These are phyloP conservation scores for Zoanthus gigantus DNA, from an alignment of 92 coral and sea anemone species.

Conservation along the genomic window DNA sequence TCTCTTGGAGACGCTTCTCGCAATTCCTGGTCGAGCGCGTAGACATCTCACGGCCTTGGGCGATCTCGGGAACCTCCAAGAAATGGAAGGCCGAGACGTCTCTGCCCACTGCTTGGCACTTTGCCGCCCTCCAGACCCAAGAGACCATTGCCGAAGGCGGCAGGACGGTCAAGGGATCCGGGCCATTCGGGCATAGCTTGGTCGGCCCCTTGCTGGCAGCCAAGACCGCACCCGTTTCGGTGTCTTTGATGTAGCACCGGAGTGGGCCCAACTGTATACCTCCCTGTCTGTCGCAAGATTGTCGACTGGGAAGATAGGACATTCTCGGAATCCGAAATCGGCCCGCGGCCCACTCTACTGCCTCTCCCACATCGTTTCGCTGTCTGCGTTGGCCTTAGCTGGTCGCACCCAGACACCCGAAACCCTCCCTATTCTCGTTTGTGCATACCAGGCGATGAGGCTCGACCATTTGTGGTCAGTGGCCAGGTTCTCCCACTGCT, in stretches of 20 bases:
- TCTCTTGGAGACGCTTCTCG: conserved; percentile 14
- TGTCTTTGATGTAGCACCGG: conserved; percentile 47
- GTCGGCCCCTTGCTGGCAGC: conserved; percentile 38
- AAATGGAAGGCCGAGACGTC: conserved; percentile 2
- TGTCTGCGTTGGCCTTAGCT: too few species aligned
- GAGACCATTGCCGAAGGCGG: background rate
- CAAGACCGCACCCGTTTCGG: conserved; percentile 24
- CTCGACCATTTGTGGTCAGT: background rate
- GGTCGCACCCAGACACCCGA: background rate
- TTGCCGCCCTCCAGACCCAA: conserved; percentile 16
- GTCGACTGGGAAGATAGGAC: conserved; percentile 45
- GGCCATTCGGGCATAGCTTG: conserved; percentile 36
- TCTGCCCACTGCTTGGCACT: conserved; percentile 23
- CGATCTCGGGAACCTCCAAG: conserved; percentile 22
- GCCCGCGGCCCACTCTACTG: too few species aligned
- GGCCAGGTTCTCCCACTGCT: conserved; percentile 16
- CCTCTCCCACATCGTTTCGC: too few species aligned
- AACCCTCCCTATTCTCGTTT: conserved; percentile 40
- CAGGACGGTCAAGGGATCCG: background rate
- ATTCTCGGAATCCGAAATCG: background rate
- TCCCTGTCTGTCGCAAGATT: background rate
- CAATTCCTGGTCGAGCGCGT: conserved; percentile 30
- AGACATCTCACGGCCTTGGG: background rate
- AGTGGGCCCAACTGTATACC: conserved; percentile 28
- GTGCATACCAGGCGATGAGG: conserved; percentile 44